Evolutionary conservation across 2,113 vertebrate species (phyloP).

Genomic region (Capreolus pygargus): DNA sequence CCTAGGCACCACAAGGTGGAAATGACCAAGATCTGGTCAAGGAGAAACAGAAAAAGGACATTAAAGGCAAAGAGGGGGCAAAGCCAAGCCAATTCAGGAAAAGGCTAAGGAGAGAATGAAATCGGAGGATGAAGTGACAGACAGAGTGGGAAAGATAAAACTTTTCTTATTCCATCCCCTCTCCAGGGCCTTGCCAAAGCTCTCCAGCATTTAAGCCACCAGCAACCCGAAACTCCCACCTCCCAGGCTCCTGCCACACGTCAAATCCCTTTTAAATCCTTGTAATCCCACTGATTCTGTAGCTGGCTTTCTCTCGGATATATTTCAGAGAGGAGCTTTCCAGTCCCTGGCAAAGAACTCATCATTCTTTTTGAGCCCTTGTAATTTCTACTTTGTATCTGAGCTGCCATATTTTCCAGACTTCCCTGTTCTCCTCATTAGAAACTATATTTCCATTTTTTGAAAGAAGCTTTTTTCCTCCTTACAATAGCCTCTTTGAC

Average conservation of each 20-base stretch:
- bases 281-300: constrained; percentile 54
- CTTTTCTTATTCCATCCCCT: neutral
- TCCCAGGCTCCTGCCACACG: constrained; percentile 7
- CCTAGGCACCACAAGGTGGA: neutral
- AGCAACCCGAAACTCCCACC: constrained; percentile 55
- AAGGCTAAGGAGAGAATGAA: neutral
- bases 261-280: constrained; percentile 57
- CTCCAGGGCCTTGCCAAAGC: neutral
- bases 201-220: constrained; percentile 22
- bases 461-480: constrained; percentile 16
- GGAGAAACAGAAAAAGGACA: neutral
- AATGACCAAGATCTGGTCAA: constrained; percentile 12
- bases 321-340: constrained; percentile 56
- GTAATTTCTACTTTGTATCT: constrained; percentile 43
- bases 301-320: constrained; percentile 56
- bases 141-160: neutral
- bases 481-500: constrained; percentile 58
- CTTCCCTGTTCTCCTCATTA: constrained; percentile 1
- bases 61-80: neutral
- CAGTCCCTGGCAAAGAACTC: constrained; percentile 35
- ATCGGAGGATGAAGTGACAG: neutral
- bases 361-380: constrained; percentile 37
- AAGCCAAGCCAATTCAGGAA: neutral
- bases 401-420: constrained; percentile 43
- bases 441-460: constrained; percentile 45